Percentiles rank a stretch among this genome's conserved stretches.
Conservation (phyloP, 2,797 vertebrate genomes). For the Forpus xanthops region DNA sequence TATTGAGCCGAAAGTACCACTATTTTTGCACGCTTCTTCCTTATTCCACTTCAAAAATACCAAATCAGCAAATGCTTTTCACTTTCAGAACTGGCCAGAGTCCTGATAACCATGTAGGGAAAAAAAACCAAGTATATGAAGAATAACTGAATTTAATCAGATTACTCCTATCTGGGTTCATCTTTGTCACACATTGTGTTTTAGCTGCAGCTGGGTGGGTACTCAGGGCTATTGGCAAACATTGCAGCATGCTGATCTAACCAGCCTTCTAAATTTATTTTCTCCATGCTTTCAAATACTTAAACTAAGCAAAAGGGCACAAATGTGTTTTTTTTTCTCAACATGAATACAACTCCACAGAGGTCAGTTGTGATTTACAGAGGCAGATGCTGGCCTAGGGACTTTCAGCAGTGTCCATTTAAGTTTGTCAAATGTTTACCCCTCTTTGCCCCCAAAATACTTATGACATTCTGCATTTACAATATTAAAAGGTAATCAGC, state of each 20-base stretch:
- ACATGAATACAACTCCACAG: background rate
- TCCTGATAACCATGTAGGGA: background rate
- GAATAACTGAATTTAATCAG: background rate
- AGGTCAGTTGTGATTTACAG: background rate
- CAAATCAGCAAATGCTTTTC: background rate
- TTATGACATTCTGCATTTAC: background rate
- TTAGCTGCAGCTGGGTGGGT: background rate
- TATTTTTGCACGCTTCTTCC: background rate
- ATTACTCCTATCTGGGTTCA: background rate
- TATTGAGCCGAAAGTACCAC: background rate
- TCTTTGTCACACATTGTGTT: background rate
- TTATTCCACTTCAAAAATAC: background rate
- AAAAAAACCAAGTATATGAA: background rate
- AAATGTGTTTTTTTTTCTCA: background rate
- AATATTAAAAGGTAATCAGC: background rate
- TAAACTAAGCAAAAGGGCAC: background rate
- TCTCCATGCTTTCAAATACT: background rate
- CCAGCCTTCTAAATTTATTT: background rate
- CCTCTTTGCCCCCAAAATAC: background rate
- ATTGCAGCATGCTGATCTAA: background rate
- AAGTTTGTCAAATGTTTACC: background rate
- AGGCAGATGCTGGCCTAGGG: background rate
- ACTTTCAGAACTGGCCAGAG: background rate
- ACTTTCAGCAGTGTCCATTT: background rate
- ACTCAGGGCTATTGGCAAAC: background rate